Evolutionary conservation across 2,888 invertebrate genomes (phyloP), one percentile per base, ranked within the genome.

Genomic region (Dicyrtoma fusca): DNA sequence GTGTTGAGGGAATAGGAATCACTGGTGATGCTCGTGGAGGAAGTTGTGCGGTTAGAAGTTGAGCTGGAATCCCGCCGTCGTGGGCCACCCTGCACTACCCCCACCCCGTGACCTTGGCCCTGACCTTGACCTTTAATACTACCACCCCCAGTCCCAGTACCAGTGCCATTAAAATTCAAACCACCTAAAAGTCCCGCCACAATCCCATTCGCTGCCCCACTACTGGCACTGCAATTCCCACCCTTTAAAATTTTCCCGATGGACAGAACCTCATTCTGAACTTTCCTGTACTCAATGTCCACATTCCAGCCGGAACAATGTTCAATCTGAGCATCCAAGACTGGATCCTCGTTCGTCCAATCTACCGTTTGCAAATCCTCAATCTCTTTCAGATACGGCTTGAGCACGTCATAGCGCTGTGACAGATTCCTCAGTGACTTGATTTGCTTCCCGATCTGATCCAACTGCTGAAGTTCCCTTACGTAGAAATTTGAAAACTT

Each of bases 261-360:
- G 14, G 71, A 68, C 6, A 45, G 44, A 4, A 79, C 74, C 63
- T 79, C 80, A 21, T 70, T 65, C 53, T 76, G 69, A 14, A 80
- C 79, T 63, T 78, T 78, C 45, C 75, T 59, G 45, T 77, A 64
- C 64, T 80, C 80, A 14, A 79, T 75, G n/a, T 75, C 77, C 2
- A 79, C 75, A 63, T 79, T 79, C 79, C 80, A 80, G 0, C 79
- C 79, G 1, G 77, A 79, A 49, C 80, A 80, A 11, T 73, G 59
- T 25, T 80, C 80, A 70, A 80, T 80, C 8, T 75, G 72, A 21
- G 76, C 72, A 69, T 80, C 80, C 21, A 77, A 13, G 25, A 74
- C 64, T 0, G 76, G 73, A 64, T 78, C 78, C 1, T 72, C 69
- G n/a, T 72, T 62, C 10, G 64, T 71, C 62, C 77, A 76, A 55